Conservation (phyloP, 2,888 invertebrate genomes). For the Meteorus colon region DNA sequence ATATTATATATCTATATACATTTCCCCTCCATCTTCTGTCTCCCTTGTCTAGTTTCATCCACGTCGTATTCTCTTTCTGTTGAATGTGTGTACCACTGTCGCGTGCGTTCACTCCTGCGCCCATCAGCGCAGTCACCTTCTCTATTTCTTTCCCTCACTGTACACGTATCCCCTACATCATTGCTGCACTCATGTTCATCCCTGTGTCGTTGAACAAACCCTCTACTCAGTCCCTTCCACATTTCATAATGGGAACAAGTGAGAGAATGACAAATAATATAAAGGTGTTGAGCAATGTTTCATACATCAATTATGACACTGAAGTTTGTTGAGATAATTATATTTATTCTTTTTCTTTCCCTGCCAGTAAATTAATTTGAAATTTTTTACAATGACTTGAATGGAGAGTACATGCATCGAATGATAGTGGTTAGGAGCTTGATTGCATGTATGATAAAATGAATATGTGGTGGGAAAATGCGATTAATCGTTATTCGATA, state of each 20-base stretch:
- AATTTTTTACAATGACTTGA: neutral
- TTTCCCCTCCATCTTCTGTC: slow-evolving; percentile 3
- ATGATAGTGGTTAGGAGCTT: neutral
- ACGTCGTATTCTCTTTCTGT: neutral
- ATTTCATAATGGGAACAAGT: neutral
- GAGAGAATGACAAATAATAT: neutral
- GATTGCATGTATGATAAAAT: slow-evolving; percentile 3
- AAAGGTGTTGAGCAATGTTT: neutral
- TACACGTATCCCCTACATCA: neutral
- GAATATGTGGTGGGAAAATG: slow-evolving; percentile 48
- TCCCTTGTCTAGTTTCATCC: slow-evolving; percentile 31
- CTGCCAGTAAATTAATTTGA: neutral
- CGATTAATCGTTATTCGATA: slow-evolving; percentile 64
- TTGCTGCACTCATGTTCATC: no score
- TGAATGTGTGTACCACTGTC: neutral
- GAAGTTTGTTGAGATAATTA: neutral
- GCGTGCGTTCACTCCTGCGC: slow-evolving; percentile 2
- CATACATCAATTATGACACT: neutral
- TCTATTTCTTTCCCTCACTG: neutral
- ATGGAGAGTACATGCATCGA: neutral
- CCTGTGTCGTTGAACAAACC: neutral
- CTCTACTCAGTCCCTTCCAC: neutral
- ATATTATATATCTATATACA: neutral
- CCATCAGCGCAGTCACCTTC: neutral
- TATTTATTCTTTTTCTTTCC: neutral